Base-by-base conservation (phyloP, 2,888 invertebrate species). In the Steinernema scapterisci region DNA sequence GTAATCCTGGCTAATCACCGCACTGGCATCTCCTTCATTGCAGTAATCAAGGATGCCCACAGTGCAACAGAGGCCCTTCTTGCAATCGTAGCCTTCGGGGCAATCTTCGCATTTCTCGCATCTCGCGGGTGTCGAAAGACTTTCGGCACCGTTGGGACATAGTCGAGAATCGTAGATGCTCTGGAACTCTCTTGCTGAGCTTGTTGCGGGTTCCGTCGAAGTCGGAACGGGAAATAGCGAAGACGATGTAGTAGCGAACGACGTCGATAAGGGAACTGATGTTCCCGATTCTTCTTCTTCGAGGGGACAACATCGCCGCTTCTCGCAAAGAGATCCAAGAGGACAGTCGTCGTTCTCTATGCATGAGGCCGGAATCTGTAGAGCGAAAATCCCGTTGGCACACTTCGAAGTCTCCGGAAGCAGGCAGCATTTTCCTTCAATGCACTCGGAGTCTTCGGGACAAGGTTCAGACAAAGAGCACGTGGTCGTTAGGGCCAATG, bases 271-370 rank as follows among this genome's bases (percentile, higher is more conserved):
- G 51, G n/a, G 70, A n/a, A 44, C 63, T 13, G 43, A 56, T 21
- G 31, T 38, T 9, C 48, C 44, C 1, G 73, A 25, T 0, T 46
- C 51, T 23, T 75, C 73, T 16, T 75, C 72, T 19, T 70, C 45
- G 3, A 78, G 70, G 1, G 81, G 82, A 74, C 84, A 84, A 73
- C 84, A 84, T 13, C 80, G 76, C 27, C 80, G 79, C 25, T 80
- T 76, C 63, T 82, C 81, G 72, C 84, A 84, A 31, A 74, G 45
- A 0, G 78, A 81, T 1, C 81, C 75, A 1, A 82, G 76, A 0
- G 84, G 84, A 73, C 84, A 84, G n/a, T 84, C 81, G 13, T 76
- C 80, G 7, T 77, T 56, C 0, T 73, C 51, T n/a, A 72, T 43
- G 73, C 83, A 84, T 9, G 70, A 75, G 0, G 51, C 72, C 11